Percentiles rank a stretch among this genome's conserved stretches.
These are phyloP conservation scores for Cephus spinipes DNA, from an alignment of 2,888 invertebrate species.

Conservation along the genomic window DNA sequence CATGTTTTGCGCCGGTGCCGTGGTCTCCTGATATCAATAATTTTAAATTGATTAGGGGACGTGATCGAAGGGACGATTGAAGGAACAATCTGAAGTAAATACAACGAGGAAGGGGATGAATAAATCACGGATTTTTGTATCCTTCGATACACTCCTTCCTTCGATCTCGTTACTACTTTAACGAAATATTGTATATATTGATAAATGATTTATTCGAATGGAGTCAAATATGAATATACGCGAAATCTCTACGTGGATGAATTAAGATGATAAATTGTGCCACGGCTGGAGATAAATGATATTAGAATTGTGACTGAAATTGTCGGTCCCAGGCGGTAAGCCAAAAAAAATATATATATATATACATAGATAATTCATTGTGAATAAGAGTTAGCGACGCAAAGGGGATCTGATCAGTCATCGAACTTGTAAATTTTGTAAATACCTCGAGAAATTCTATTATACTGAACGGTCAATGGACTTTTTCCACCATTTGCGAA, in stretches of 20 bases:
- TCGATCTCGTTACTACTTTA: background rate
- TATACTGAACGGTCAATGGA: conserved; percentile 9
- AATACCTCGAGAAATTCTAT: conserved; percentile 12
- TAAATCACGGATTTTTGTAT: background rate
- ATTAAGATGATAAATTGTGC: conserved; percentile 4
- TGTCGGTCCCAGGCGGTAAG: background rate
- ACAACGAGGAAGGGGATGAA: background rate
- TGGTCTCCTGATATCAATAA: background rate
- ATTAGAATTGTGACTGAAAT: background rate
- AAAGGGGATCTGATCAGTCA: background rate
- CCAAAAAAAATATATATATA: conserved; percentile 5
- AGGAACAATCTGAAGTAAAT: background rate
- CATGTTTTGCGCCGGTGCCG: background rate
- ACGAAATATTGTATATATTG: background rate
- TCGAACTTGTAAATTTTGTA: conserved; percentile 15
- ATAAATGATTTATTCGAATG: background rate
- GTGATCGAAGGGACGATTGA: background rate
- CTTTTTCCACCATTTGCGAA: background rate
- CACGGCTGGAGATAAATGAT: background rate
- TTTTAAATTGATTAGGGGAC: background rate
- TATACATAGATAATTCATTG: conserved; percentile 8
- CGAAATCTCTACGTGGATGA: background rate
- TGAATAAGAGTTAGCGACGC: background rate
- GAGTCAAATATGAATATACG: background rate
- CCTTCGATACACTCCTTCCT: background rate